Percentiles rank a stretch among this genome's conserved stretches.
Evolutionary conservation across 2,113 vertebrate species (phyloP).

Genomic region (Montifringilla adamsi): DNA sequence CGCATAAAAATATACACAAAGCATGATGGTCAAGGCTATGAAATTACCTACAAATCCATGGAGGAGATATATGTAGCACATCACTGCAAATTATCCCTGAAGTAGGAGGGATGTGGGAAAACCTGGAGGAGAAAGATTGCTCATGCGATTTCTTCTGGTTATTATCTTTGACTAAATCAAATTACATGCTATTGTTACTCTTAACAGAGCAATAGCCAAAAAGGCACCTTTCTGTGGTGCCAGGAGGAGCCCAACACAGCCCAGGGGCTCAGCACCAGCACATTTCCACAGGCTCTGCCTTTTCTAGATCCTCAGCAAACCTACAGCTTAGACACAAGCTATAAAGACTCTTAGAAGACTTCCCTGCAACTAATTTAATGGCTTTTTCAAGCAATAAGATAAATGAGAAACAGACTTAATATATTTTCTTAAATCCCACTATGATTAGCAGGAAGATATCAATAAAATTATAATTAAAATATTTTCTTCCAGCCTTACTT

Average conservation of each 20-base stretch:
- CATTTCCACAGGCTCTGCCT: neutral
- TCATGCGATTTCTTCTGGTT: neutral
- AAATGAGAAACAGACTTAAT: neutral
- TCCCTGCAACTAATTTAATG: neutral
- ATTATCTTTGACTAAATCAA: neutral
- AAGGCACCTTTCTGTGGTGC: neutral
- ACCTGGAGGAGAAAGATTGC: neutral
- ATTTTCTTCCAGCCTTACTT: neutral
- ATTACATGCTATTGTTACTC: neutral
- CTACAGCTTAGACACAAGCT: neutral
- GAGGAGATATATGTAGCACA: neutral
- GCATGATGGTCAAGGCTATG: neutral
- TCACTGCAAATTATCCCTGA: neutral
- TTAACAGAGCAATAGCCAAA: neutral
- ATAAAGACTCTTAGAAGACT: neutral
- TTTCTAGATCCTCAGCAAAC: neutral
- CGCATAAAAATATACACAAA: neutral
- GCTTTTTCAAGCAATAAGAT: neutral
- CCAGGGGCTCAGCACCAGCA: fast-evolving
- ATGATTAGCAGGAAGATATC: neutral
- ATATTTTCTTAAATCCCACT: neutral
- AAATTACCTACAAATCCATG: neutral
- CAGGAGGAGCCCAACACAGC: fast-evolving
- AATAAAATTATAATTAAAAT: neutral
- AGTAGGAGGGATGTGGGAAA: neutral